Evolutionary conservation across 2,888 invertebrate genomes (phyloP), one percentile per base, ranked within the genome.

Genomic region (Argyresthia goedartella): DNA sequence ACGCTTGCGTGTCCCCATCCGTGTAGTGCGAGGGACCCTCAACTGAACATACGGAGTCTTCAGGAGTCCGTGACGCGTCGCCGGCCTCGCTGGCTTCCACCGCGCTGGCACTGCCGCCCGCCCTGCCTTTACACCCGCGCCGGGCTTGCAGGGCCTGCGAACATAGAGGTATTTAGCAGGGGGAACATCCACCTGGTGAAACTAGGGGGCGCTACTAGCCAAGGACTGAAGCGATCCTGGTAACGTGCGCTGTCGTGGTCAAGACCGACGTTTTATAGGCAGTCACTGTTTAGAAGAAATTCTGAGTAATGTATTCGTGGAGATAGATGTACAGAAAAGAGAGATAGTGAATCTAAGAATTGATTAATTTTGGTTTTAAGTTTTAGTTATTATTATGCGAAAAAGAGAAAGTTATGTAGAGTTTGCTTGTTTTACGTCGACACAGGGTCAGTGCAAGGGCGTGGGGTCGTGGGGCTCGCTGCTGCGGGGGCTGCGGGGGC

Each of bases 11-110:
- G 62, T 90, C 86, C 54, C 88, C 90, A 60, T 89, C 89, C 45
- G 90, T 90, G 69, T 89, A 88, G 65, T 88, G 91, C 57, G 92
- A 92, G 55, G 93, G 93, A 2, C 95, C 96, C 79, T 96, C 96
- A 60, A 90, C 92, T 64, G 95, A 95, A 80, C 95, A 96, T 45
- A 95, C 94, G 1, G 95, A 95, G 80, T 96, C 96, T 76, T 96
- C 96, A 10, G 95, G 95, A 14, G 95, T 95, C 59, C 94, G 90
- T 16, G 95, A 95, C 51, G 92, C 92, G 79, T 95, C 95, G 14
- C 91, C 82, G 0, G 74, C 91, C 75, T 93, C 93, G 58, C 91
- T 91, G 53, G 90, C 88, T 72, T 92, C 92, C 59, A 88, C 87
- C 59, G 87, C 91, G 69, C 89, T 89, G 0, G 75, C 65, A 56